Evolutionary conservation across 2,113 vertebrate species (phyloP), one percentile per base, ranked within the genome.

Genomic region (Pelodiscus sinensis): DNA sequence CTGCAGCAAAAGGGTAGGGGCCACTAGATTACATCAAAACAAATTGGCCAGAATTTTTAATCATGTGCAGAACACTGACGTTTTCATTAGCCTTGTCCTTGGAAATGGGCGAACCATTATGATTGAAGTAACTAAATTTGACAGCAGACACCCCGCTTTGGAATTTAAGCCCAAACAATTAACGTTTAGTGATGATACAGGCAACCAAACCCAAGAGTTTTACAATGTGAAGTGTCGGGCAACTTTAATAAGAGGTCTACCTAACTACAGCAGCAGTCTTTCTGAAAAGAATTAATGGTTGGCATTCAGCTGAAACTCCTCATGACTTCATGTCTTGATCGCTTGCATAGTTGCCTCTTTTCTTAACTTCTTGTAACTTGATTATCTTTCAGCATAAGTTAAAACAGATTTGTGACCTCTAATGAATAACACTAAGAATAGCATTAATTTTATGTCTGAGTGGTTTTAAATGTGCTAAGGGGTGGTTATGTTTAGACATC

Each of bases 401-500:
- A 60, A 79, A 84, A 38, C 80, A 87, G 81, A 81, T 92, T 86
- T 78, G 71, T 94, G 78, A 90, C 86, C 89, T 95, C 94, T 94
- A 82, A 94, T 86, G 89, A 90, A 85, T 65, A 90, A 38, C 71
- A 55, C 78, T 85, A 91, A 95, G 65, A 95, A 87, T 51, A 93
- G 65, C n/a, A 88, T 94, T 95, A 91, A 88, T 93, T 95, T 85
- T 77, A 11, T 91, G 80, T 94, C 91, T 90, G 92, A 65, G 90
- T 82, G 29, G 65, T 52, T 90, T 91, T 88, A 52, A 87, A 95
- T 97, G 93, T 94, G 93, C 92, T 85, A 87, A 92, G 18, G 65
- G 79, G 87, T 91, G 73, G 50, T 85, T 96, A 93, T 94, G 91
- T 91, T 95, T 91, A 80, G 96, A 91, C 92, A 88, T 73, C 65